Percentiles rank a stretch among this genome's conserved stretches.
phyloP scores from a whole-genome alignment of 1,140 invertebrate genomes.

The Papilio glaucus region DNA sequence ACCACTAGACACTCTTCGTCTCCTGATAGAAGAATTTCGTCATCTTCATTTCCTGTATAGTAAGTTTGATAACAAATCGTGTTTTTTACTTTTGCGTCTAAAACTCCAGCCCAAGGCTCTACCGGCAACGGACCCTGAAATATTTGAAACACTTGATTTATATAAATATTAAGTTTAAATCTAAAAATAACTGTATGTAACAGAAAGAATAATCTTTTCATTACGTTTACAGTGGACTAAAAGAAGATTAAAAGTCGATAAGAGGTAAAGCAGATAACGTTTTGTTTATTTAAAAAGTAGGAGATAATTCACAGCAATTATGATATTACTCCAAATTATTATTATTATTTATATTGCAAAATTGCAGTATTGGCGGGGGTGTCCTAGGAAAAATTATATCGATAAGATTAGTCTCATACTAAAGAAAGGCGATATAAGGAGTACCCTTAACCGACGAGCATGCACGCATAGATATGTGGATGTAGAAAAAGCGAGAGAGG shows the following conservation, averaged over 20 bases:
- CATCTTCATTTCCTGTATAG: slow-evolving; percentile 56
- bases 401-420: no score
- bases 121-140: slow-evolving; percentile 70
- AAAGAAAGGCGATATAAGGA: no score
- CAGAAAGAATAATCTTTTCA: not conserved
- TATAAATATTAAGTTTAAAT: not conserved
- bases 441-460: no score
- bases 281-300: not conserved
- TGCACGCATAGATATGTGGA: no score
- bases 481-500: no score
- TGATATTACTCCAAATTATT: no score
- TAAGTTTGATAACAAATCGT: slow-evolving; percentile 67
- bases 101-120: slow-evolving; percentile 56
- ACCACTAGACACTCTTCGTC: slow-evolving; percentile 69
- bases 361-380: no score
- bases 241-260: not conserved
- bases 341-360: no score
- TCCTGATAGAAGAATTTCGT: slow-evolving; percentile 58
- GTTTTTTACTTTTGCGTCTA: slow-evolving; percentile 50
- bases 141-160: not conserved
- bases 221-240: not conserved
- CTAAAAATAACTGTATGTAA: not conserved
- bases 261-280: not conserved
- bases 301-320: no score
- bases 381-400: no score